phyloP scores from a whole-genome alignment of 1,140 invertebrate genomes.

The Lasioglossum baleicum region DNA sequence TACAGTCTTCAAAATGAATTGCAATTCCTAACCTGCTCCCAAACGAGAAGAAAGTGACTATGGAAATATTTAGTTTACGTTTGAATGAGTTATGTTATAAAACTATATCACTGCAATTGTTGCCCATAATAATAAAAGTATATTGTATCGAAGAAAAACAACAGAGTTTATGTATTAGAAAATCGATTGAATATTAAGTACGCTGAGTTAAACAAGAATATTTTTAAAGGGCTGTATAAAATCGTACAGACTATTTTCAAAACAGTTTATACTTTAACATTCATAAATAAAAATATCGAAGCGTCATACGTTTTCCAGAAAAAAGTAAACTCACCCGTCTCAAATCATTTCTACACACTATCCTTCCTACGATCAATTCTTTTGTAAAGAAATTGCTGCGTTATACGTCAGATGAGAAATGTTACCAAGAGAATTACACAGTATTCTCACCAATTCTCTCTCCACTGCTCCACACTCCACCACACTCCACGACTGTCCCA shows the following conservation, averaged over 20 bases:
- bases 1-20: background rate
- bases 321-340: slow-evolving; percentile 18
- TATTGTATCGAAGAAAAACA: too few relatives aligned
- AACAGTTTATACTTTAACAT: background rate
- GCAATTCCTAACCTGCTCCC: background rate
- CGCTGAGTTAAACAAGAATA: background rate
- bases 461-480: too few relatives aligned
- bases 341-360: background rate
- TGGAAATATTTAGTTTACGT: background rate
- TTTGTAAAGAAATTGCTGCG: background rate
- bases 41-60: background rate
- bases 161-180: background rate
- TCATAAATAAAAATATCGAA: background rate
- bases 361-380: background rate
- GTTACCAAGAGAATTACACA: background rate
- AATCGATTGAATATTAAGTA: background rate
- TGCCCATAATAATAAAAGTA: background rate
- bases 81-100: background rate
- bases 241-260: background rate
- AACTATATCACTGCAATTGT: background rate
- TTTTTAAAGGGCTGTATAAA: background rate
- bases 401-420: background rate
- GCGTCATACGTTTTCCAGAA: background rate
- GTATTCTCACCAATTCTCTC: too few relatives aligned
- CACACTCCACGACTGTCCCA: too few relatives aligned